Evolutionary conservation across 2,113 vertebrate species (phyloP), one percentile per base, ranked within the genome.

Genomic region (Brachyistius frenatus): DNA sequence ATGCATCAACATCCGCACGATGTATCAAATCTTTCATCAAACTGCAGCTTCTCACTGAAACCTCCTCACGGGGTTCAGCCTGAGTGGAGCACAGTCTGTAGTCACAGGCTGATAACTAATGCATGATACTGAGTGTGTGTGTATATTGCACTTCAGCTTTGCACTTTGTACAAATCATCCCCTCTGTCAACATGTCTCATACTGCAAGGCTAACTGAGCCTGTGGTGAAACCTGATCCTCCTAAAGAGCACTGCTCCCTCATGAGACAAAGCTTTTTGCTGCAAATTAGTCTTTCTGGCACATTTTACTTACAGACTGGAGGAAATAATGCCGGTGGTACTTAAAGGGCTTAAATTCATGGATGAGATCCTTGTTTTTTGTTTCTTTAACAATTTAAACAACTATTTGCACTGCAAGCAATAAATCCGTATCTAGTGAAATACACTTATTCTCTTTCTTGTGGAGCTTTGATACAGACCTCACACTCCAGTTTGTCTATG

Each of bases 401-500:
- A 44, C 10, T 44, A 13, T 44, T 44, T 8, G 7, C 39, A 7
- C 39, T 44, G 41, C 2, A 44, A 44, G 13, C 41, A 44, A 44
- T 9, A 44, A 9, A 44, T 13, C 41, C 10, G 11, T 44, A 44
- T 13, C 13, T 4, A 44, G 41, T 44, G 41, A 44, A 13, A 8
- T 7, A 9, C 11, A 44, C 1, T 44, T 2, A 44, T 44, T 44
- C 11, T 7, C 41, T 44, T 44, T 44, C 41, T 44, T 44, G 41
- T 10, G 8, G 41, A 44, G 41, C 73, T 61, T 69, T 57, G 1
- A 65, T n/a, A 89, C 92, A 5, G 85, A 99, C 97, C 96, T 98
- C 96, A 91, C 94, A 96, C 90, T 99, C 97, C 53, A 99, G 93
- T 84, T 98, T 98, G 93, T 97, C 96, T 0, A 99, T 95, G 86